phyloP scores from a whole-genome alignment of 2,797 vertebrate species.

The Arrhamphus sclerolepis region DNA sequence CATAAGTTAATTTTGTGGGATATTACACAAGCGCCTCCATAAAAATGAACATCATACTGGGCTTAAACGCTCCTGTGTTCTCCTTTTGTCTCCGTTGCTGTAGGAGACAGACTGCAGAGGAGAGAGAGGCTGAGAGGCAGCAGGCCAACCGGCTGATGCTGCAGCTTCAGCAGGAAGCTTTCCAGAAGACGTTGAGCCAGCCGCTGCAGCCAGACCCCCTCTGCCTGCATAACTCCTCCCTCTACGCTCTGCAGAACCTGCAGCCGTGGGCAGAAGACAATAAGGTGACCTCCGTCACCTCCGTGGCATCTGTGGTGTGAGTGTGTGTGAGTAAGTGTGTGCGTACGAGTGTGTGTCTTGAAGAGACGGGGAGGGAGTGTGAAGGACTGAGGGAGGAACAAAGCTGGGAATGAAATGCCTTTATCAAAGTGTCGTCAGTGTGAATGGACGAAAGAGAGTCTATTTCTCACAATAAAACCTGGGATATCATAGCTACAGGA shows the following conservation, averaged over 20 bases:
- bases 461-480: constrained; percentile 32
- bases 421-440: constrained; percentile 34
- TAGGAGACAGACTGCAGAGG: constrained; percentile 98
- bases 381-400: constrained; percentile 20
- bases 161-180: constrained; percentile 96
- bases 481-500: constrained; percentile 42
- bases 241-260: constrained; percentile 97
- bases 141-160: constrained; percentile 96
- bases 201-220: constrained; percentile 94
- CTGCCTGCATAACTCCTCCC: constrained; percentile 97
- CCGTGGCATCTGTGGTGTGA: constrained; percentile 84
- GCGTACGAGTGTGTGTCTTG: constrained; percentile 17
- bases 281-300: constrained; percentile 90
- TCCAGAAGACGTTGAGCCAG: constrained; percentile 92
- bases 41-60: background rate
- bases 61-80: constrained; percentile 2
- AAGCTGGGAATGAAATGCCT: constrained; percentile 31
- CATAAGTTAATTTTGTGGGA: background rate
- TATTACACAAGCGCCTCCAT: background rate
- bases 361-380: constrained; percentile 2
- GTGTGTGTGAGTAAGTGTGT: constrained; percentile 22
- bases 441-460: constrained; percentile 42
- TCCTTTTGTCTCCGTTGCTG: constrained; percentile 16
- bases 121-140: constrained; percentile 95
- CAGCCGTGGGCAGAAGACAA: constrained; percentile 98